phyloP scores from a whole-genome alignment of 2,888 invertebrate species.

The Agrotis puta region DNA sequence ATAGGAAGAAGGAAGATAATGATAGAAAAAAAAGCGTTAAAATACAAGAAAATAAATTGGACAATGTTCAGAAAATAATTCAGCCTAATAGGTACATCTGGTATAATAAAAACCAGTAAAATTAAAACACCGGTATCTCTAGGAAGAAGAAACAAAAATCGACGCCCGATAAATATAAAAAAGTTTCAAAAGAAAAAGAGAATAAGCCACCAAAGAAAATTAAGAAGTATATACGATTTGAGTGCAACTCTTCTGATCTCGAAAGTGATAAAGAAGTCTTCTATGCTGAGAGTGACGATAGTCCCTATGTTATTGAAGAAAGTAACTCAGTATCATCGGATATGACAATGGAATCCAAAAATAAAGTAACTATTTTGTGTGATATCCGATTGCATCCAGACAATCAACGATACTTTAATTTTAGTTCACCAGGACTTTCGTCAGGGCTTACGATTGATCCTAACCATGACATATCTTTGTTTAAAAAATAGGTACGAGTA shows the following conservation, averaged over 20 bases:
- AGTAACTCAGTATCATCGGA: constrained; percentile 16
- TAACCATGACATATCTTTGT: constrained; percentile 23
- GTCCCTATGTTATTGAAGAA: constrained; percentile 20
- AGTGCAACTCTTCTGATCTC: constrained; percentile 3
- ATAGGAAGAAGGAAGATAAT: constrained; percentile 2
- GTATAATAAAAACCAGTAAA: constrained; percentile 15
- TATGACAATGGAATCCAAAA: not conserved
- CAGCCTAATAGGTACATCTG: too few species aligned
- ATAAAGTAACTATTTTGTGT: constrained; percentile 9
- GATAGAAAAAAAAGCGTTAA: too few species aligned
- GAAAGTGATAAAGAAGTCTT: constrained; percentile 17
- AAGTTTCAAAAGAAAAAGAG: constrained; percentile 14
- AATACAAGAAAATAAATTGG: too few species aligned
- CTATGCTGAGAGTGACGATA: constrained; percentile 18
- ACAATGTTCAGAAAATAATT: too few species aligned
- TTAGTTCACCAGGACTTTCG: constrained; percentile 20
- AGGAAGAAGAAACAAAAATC: not conserved
- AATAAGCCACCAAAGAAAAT: constrained; percentile 7
- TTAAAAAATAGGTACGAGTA: too few species aligned
- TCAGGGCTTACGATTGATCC: constrained; percentile 18
- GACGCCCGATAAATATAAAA: not conserved
- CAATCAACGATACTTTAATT: constrained; percentile 11
- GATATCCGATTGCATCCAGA: constrained; percentile 14
- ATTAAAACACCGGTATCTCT: constrained; percentile 6
- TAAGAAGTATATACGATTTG: constrained; percentile 2